These are phyloP conservation scores for Phocides pigmalion DNA, from an alignment of 1,140 invertebrate genomes.

Conservation along the genomic window DNA sequence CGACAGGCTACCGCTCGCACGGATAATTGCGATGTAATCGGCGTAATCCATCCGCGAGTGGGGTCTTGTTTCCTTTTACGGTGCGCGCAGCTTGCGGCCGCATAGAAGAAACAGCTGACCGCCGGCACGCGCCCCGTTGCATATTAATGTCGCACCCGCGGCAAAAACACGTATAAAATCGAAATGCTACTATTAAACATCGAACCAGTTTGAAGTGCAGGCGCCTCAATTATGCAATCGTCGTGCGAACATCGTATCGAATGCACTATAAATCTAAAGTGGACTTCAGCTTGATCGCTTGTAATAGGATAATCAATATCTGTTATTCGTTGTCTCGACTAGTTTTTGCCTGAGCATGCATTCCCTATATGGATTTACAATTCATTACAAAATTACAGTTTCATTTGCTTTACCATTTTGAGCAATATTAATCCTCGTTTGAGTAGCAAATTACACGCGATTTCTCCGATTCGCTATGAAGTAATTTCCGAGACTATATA, in stretches of 20 bases:
- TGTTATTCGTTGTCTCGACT: conserved; percentile 38
- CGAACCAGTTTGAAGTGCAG: conserved; percentile 57
- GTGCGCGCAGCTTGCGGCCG: conserved; percentile 70
- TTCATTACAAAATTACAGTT: conserved; percentile 7
- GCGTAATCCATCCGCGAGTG: conserved; percentile 73
- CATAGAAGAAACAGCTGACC: conserved; percentile 81
- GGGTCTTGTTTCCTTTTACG: conserved; percentile 75
- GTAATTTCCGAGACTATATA: background rate
- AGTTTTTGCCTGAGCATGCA: conserved; percentile 27
- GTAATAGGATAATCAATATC: conserved; percentile 49
- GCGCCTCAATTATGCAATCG: conserved; percentile 64
- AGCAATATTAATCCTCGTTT: conserved; percentile 6
- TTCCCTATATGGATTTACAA: conserved; percentile 12
- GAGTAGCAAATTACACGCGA: conserved; percentile 11
- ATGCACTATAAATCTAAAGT: conserved; percentile 46
- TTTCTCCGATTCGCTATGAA: background rate
- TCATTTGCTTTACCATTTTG: conserved; percentile 3
- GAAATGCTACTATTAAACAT: conserved; percentile 64
- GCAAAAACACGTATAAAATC: conserved; percentile 74
- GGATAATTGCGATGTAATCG: conserved; percentile 80
- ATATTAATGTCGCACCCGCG: conserved; percentile 72
- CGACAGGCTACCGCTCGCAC: conserved; percentile 45
- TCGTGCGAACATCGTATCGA: conserved; percentile 45
- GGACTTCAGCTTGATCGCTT: conserved; percentile 38
- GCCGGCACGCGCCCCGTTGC: conserved; percentile 72